Evolutionary conservation across 2,113 vertebrate species (phyloP), one percentile per base, ranked within the genome.

Genomic region (Dasyurus viverrinus): DNA sequence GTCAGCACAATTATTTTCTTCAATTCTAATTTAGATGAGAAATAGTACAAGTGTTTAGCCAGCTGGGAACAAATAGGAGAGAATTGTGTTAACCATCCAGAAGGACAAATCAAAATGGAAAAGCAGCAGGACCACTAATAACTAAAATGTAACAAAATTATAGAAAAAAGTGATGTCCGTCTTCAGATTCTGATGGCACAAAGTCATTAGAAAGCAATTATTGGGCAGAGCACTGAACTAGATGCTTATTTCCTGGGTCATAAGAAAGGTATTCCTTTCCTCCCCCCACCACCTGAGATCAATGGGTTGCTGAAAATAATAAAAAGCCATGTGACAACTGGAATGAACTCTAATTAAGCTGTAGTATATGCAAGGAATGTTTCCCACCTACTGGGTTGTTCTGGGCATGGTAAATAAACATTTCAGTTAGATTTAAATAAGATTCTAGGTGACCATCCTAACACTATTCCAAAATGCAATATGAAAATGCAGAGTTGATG

Each of bases 11-110:
- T 23, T 55, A 0, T 53, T 91, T 47, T 92, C 90, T 93, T 47
- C 36, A 16, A 42, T 94, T 91, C 91, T 89, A 25, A 92, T 92
- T 96, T 93, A n/a, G 55, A 2, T 93, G 89, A 89, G n/a, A 96
- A 97, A 93, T 25, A 27, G 42, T 25, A 53, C 60, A 91, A 25
- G 27, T 94, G 27, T 91, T 76, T 55, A 57, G 27, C 76, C 14
- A 84, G 5, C 10, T 23, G 19, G 42, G 53, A 91, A 48, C 50
- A 95, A 94, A 93, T 57, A 93, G 14, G 36, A 53, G 47, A 53
- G 50, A 90, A 23, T 8, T 24, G 4, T 10, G 7, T 53, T 53
- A 50, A 91, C 42, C 2, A 57, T 27, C 55, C 50, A 90, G 91
- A 93, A 89, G 26, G 94, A 92, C 16, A 93, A 68, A 89, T 30